Conservation (phyloP, 2,888 invertebrate genomes). For the Podabrus alpinus region DNA sequence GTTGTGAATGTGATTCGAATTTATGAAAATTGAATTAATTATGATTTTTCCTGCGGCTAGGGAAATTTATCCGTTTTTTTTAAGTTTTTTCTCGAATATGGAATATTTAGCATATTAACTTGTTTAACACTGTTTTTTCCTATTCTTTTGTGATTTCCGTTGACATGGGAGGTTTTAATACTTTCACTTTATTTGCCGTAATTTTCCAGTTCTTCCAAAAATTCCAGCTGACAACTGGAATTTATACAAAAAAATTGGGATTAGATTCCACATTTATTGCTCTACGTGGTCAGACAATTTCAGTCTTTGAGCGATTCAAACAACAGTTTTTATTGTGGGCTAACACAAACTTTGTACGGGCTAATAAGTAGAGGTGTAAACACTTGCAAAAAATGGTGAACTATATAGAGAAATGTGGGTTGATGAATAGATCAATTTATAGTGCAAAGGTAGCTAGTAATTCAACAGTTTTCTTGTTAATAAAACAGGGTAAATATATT, state of each 20-base stretch:
- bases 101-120: background rate
- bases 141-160: background rate
- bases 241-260: too few species aligned
- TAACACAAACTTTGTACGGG: too few species aligned
- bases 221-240: background rate
- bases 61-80: background rate
- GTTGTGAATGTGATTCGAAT: background rate
- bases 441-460: too few species aligned
- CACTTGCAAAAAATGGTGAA: too few species aligned
- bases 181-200: background rate
- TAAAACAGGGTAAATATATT: background rate
- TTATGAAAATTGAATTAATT: background rate
- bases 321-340: too few species aligned
- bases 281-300: too few species aligned
- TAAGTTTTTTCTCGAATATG: background rate
- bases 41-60: background rate
- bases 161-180: background rate
- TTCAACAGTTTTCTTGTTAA: background rate
- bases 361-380: too few species aligned
- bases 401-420: too few species aligned
- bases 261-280: too few species aligned
- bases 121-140: background rate
- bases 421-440: too few species aligned
- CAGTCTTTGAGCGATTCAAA: too few species aligned
- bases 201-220: background rate